Evolutionary conservation across 2,797 vertebrate species (phyloP).

Genomic region (Saxicola maurus): DNA sequence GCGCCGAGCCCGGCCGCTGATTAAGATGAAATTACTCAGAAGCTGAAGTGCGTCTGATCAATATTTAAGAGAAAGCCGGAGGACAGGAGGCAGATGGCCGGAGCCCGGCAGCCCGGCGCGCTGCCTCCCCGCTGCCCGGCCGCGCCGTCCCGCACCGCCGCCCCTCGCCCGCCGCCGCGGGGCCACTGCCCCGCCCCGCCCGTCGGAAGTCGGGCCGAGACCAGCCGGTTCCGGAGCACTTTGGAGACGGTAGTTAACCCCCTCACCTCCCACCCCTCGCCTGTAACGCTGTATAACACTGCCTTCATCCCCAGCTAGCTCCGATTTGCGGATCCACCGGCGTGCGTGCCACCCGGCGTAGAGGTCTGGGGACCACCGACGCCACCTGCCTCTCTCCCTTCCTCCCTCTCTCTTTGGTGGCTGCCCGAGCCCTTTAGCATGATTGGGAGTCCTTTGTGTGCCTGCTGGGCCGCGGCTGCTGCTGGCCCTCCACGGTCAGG

Average conservation of each 20-base stretch:
- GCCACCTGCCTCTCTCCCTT: not conserved
- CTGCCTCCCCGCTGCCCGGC: not conserved
- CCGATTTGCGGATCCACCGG: not conserved
- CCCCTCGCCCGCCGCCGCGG: not conserved
- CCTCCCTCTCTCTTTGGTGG: not conserved
- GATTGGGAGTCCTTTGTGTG: slow-evolving; percentile 19
- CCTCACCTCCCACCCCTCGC: not conserved
- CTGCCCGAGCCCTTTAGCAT: not conserved
- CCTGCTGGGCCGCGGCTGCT: not conserved
- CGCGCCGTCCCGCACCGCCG: not conserved
- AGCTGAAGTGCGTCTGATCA: slow-evolving; percentile 79
- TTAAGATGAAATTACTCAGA: slow-evolving; percentile 86
- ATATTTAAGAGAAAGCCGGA: slow-evolving; percentile 38
- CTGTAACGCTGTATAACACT: rapidly evolving
- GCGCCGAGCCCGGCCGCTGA: slow-evolving; percentile 72
- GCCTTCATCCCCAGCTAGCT: not conserved
- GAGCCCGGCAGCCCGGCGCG: not conserved
- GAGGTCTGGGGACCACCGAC: not conserved
- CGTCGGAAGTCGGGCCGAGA: not conserved
- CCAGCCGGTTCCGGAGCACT: not conserved
- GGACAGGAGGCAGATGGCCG: slow-evolving; percentile 64
- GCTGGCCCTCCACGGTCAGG: not conserved
- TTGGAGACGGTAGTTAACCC: not conserved
- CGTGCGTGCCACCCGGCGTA: not conserved
- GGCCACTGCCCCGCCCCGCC: not conserved